These are phyloP conservation scores for Sthenelais limicola DNA, from an alignment of 2,888 invertebrate genomes.

Conservation along the genomic window DNA sequence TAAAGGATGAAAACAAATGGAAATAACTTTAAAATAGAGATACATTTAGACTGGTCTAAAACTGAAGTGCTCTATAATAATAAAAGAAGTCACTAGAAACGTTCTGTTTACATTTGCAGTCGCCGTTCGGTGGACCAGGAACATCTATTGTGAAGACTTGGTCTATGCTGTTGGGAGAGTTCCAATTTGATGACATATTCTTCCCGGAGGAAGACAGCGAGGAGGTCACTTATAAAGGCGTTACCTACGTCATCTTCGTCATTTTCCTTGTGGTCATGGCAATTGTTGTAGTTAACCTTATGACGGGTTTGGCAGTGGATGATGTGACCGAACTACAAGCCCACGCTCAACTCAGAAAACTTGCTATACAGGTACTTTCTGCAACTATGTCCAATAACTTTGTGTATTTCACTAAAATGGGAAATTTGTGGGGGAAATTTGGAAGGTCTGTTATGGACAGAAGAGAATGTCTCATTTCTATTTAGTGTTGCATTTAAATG, in stretches of 20 bases:
- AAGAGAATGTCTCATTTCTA: too few species aligned
- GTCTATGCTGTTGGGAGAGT: constrained; percentile 92
- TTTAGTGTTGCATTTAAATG: too few species aligned
- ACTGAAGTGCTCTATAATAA: too few species aligned
- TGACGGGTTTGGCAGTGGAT: constrained; percentile 91
- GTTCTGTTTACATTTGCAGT: constrained; percentile 52
- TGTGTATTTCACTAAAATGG: too few species aligned
- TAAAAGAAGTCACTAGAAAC: too few species aligned
- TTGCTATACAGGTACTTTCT: constrained; percentile 81
- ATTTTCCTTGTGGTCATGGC: constrained; percentile 93
- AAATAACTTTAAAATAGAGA: too few species aligned
- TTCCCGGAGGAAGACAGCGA: constrained; percentile 75
- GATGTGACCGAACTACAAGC: constrained; percentile 91
- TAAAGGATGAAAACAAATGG: too few species aligned
- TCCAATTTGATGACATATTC: constrained; percentile 84
- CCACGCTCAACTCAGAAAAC: constrained; percentile 88
- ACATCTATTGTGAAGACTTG: constrained; percentile 79
- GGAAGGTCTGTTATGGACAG: background rate
- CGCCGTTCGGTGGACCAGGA: constrained; percentile 58
- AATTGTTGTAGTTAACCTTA: constrained; percentile 90
- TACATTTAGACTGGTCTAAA: too few species aligned
- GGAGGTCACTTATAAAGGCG: constrained; percentile 73
- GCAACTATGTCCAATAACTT: too few species aligned
- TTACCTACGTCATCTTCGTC: constrained; percentile 84
- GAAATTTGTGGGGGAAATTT: too few species aligned